phyloP scores from a whole-genome alignment of 2,113 vertebrate genomes.

The Thomomys bottae region DNA sequence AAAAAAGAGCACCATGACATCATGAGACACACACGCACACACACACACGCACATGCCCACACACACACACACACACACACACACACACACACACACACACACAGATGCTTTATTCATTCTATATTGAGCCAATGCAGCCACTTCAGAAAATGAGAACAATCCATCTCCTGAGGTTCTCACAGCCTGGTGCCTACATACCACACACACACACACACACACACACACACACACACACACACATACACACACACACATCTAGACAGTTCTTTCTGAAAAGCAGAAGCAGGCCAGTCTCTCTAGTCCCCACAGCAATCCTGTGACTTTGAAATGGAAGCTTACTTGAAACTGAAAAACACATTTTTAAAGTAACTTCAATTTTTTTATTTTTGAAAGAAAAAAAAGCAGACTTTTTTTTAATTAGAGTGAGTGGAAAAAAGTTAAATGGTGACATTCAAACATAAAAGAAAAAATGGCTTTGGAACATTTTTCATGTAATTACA shows the following conservation, averaged over 20 bases:
- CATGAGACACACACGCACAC: no score
- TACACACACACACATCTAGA: rapidly evolving
- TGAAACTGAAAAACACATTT: neutral
- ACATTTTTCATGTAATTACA: neutral
- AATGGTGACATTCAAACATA: conserved; percentile 4
- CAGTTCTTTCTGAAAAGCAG: neutral
- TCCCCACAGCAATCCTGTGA: no score
- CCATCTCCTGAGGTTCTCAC: rapidly evolving
- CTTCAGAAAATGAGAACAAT: rapidly evolving
- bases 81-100: rapidly evolving
- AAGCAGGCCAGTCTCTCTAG: neutral
- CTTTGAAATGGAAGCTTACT: rapidly evolving
- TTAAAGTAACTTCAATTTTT: no score
- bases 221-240: rapidly evolving
- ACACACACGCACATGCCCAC: rapidly evolving
- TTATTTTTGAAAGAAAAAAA: no score
- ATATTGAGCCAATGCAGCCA: rapidly evolving
- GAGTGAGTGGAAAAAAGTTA: neutral
- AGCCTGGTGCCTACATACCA: rapidly evolving
- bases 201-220: no score
- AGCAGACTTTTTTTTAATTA: neutral
- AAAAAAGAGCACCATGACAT: no score
- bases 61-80: no score
- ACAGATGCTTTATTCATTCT: rapidly evolving
- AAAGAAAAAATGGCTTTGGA: neutral